phyloP scores from a whole-genome alignment of 2,113 vertebrate genomes.

The Odocoileus hemionus region DNA sequence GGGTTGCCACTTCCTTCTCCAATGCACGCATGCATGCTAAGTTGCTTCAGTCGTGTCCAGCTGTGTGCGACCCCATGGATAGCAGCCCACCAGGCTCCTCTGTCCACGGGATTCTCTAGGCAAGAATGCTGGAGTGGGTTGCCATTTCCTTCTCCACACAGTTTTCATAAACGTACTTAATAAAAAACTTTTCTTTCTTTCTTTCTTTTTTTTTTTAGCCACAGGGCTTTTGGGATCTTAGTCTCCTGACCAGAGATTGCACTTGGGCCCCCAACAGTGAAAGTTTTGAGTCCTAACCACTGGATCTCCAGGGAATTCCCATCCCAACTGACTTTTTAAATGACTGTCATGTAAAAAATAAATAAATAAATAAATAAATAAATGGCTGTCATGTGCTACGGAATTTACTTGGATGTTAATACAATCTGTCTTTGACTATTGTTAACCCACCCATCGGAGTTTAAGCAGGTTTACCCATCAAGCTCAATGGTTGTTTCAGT shows the following conservation, averaged over 20 bases:
- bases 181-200: neutral
- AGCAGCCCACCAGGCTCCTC: neutral
- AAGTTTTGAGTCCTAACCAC: neutral
- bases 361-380: too few relatives aligned
- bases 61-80: neutral
- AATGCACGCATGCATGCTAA: neutral
- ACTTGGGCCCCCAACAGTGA: neutral
- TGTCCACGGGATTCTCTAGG: neutral
- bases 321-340: neutral
- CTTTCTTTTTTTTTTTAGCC: neutral
- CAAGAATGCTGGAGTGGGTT: neutral
- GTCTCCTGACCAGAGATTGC: neutral
- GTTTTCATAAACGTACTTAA: neutral
- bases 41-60: rapidly evolving
- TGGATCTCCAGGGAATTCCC: neutral
- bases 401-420: neutral
- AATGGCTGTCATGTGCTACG: neutral
- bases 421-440: neutral
- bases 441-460: neutral
- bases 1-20: neutral
- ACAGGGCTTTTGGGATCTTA: neutral
- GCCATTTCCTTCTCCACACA: neutral
- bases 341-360: neutral
- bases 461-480: neutral
- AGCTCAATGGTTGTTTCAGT: neutral